A percentile compares a stretch with the other conserved stretches of the same genome.
These are phyloP conservation scores for Dunckerocampus dactyliophorus DNA, from an alignment of 2,113 vertebrate genomes.

Conservation along the genomic window DNA sequence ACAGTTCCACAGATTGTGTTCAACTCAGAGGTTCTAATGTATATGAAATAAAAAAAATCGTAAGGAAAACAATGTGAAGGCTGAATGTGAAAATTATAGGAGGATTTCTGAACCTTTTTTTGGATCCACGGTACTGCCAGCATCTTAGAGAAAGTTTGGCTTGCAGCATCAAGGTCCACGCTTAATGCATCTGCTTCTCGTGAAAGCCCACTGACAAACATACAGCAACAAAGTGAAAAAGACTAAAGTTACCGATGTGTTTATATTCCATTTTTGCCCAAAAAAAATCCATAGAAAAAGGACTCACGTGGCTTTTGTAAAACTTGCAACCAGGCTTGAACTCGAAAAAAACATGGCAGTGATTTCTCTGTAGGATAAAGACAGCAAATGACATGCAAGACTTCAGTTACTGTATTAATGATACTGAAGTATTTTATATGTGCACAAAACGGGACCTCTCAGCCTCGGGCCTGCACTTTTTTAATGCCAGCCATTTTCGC, in stretches of 20 bases:
- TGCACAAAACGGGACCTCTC: slow-evolving; percentile 28
- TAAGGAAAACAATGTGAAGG: neutral
- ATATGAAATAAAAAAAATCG: too few relatives aligned
- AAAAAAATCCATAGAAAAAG: neutral
- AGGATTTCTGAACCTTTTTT: slow-evolving; percentile 44
- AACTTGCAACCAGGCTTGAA: slow-evolving; percentile 68
- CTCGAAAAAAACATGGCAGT: slow-evolving; percentile 49
- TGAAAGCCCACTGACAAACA: slow-evolving; percentile 31
- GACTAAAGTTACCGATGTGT: neutral
- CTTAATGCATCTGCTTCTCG: slow-evolving; percentile 26
- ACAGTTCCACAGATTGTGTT: too few relatives aligned
- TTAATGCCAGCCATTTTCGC: slow-evolving; percentile 46
- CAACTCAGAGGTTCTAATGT: too few relatives aligned
- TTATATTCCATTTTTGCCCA: neutral
- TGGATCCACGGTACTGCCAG: slow-evolving; percentile 57
- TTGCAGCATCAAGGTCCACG: slow-evolving; percentile 61
- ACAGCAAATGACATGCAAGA: neutral
- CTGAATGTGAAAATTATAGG: neutral
- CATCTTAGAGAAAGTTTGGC: slow-evolving; percentile 50
- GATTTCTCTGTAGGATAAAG: slow-evolving; percentile 55
- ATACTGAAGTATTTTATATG: slow-evolving; percentile 1
- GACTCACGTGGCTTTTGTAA: slow-evolving; percentile 60
- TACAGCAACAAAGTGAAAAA: neutral
- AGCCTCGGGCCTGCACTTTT: slow-evolving; percentile 8
- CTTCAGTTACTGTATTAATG: neutral